Base-by-base conservation (phyloP, 2,888 invertebrate species). In the Hecatera dysodea region DNA sequence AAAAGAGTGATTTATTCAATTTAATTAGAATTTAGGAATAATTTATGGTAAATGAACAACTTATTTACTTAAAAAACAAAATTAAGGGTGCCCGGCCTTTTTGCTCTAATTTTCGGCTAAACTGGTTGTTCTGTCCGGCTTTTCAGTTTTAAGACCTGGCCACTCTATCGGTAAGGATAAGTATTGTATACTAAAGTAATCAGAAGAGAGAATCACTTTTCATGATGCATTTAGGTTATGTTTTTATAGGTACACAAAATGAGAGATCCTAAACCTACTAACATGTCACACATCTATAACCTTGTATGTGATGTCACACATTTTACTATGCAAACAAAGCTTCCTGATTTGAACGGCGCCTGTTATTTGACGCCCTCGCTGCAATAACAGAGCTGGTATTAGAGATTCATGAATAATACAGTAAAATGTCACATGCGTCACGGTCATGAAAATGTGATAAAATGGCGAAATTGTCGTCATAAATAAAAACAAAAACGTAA, bases 351-450 rank as follows among this genome's bases (percentile, higher is more conserved):
- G 59, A 36, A 27, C 29, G 12, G 3, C 33, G 59, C 11, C 27
- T 60, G 66, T 66, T 70, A 78, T 78, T 80, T 66, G 44, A 59
- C 60, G 66, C 46, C 39, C 36, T 12, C 27, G 8, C 39, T 66
- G 50, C 44, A 66, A 75, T 80, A 75, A 75, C 33, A 69, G 33
- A 24, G 53, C 64, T 59, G 11, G 52, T 63, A 46, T 55, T 56
- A 64, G 36, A 61, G 15, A 15, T 66, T 61, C 63, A 80, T 75
- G 81, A 78, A 80, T 70, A 80, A 65, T 27, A 65, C 29, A 56
- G 57, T 44, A 48, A 33, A 42, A 36, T 33, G 17, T 60, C 8
- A 19, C 39, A 52, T 48, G 36, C 55, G 62, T 29, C n/a, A 48
- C 22, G 36, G 44, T 29, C 53, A 64, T 78, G 19, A 75, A 66